These are phyloP conservation scores for Metallyticus violacea DNA, from an alignment of 2,888 invertebrate genomes.

Conservation along the genomic window DNA sequence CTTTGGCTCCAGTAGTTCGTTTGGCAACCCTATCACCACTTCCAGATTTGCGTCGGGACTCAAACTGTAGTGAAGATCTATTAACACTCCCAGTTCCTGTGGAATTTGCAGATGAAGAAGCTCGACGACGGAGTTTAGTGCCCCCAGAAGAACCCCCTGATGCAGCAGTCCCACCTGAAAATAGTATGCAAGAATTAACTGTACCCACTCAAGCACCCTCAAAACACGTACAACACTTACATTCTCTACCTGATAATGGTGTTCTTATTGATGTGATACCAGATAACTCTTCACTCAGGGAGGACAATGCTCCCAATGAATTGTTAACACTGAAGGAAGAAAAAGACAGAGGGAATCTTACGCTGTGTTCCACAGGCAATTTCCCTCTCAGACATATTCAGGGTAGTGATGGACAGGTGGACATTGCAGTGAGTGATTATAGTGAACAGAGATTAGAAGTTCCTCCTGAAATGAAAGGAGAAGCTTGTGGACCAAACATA, in stretches of 20 bases:
- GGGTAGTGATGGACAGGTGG: background rate
- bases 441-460: background rate
- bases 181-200: background rate
- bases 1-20: conserved; percentile 41
- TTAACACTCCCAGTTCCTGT: conserved; percentile 67
- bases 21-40: conserved; percentile 64
- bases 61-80: conserved; percentile 51
- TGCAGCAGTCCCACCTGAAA: background rate
- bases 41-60: conserved; percentile 62
- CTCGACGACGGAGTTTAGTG: conserved; percentile 54
- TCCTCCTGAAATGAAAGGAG: background rate
- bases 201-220: background rate
- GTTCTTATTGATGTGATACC: conserved; percentile 1
- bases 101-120: conserved; percentile 70
- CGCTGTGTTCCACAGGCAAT: background rate
- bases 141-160: conserved; percentile 1
- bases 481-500: background rate
- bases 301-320: background rate
- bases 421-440: background rate
- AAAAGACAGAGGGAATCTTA: conserved; percentile 1
- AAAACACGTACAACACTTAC: background rate
- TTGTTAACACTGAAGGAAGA: background rate
- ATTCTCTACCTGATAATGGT: background rate
- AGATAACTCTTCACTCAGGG: background rate
- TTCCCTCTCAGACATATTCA: background rate